phyloP scores from a whole-genome alignment of 2,888 invertebrate genomes.

The Philaethria dido region DNA sequence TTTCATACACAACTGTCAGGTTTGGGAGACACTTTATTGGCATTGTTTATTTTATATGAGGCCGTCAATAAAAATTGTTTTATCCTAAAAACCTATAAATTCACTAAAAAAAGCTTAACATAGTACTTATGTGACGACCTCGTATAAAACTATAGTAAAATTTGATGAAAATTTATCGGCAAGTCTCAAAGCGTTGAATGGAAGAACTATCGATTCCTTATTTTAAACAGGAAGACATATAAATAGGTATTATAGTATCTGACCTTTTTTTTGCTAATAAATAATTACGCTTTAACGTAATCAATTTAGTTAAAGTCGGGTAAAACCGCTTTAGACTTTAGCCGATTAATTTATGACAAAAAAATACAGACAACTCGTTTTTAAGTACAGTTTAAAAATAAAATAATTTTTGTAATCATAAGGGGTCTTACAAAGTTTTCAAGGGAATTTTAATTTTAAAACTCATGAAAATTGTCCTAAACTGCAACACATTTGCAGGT shows the following conservation, averaged over 20 bases:
- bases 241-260: neutral
- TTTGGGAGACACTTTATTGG: slow-evolving; percentile 50
- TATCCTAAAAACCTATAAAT: neutral
- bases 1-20: slow-evolving; percentile 70
- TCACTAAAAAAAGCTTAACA: neutral
- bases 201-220: neutral
- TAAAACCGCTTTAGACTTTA: neutral
- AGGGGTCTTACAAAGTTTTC: slow-evolving; percentile 8
- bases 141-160: neutral
- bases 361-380: neutral
- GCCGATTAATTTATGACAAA: neutral
- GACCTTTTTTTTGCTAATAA: slow-evolving; percentile 2
- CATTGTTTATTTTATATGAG: neutral
- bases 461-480: slow-evolving; percentile 9
- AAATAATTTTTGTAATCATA: slow-evolving; percentile 10
- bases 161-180: neutral
- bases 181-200: neutral
- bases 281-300: neutral
- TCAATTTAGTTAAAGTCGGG: slow-evolving; percentile 5
- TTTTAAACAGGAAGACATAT: neutral
- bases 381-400: slow-evolving; percentile 8
- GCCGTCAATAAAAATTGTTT: neutral
- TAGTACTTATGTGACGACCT: neutral
- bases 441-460: too few relatives aligned
- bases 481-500: slow-evolving; percentile 23